Conservation (phyloP, 2,113 vertebrate species). For the Riparia riparia region DNA sequence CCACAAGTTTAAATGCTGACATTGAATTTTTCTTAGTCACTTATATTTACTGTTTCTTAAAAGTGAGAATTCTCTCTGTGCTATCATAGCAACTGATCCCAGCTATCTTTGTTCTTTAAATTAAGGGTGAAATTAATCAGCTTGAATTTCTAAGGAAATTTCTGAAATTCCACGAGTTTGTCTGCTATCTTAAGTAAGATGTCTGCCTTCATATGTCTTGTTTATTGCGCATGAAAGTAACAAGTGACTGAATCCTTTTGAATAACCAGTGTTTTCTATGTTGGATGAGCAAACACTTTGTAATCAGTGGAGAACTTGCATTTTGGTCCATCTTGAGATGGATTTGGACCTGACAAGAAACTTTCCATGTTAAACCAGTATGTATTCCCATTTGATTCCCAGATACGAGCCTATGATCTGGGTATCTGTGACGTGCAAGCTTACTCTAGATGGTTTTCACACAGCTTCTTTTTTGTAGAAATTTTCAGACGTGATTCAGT, state of each 20-base stretch:
- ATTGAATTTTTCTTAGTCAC: background rate
- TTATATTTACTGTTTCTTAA: background rate
- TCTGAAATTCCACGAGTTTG: background rate
- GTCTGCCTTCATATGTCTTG: background rate
- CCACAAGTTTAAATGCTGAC: background rate
- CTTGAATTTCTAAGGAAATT: background rate
- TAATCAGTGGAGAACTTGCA: background rate
- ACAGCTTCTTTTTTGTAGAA: background rate
- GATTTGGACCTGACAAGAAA: background rate
- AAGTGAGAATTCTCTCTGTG: background rate
- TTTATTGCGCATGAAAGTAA: background rate
- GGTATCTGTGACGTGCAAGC: background rate
- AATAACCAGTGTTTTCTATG: background rate
- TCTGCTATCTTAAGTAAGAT: background rate
- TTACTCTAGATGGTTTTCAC: background rate
- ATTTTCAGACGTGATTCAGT: background rate
- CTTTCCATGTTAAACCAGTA: background rate
- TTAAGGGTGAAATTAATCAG: background rate
- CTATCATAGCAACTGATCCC: background rate
- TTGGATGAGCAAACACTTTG: background rate
- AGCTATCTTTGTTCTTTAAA: background rate
- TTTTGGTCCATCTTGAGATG: background rate
- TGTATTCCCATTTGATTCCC: background rate
- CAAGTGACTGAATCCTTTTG: background rate
- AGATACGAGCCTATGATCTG: background rate